Evolutionary conservation across 2,888 invertebrate species (phyloP).

Genomic region (Poecilus cupreus): DNA sequence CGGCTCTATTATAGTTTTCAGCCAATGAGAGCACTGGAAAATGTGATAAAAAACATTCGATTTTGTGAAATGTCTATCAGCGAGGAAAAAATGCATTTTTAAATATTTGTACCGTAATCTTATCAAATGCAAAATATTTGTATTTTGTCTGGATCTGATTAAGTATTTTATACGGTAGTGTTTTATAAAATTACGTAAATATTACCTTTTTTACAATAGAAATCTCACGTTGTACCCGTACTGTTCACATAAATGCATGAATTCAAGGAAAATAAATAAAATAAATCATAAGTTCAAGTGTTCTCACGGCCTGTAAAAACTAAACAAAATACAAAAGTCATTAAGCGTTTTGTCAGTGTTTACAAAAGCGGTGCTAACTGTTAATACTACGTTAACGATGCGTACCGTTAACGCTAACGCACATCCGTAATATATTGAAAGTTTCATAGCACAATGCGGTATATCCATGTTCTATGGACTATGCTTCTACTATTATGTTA

Average conservation of each 20-base stretch:
- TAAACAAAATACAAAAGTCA: conserved; percentile 20
- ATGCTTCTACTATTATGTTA: not conserved
- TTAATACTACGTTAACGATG: conserved; percentile 41
- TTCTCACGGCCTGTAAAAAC: conserved; percentile 23
- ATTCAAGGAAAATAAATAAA: conserved; percentile 3
- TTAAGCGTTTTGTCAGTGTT: conserved; percentile 34
- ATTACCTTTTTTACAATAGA: no score
- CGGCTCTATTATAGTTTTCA: not conserved
- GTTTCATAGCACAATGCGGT: not conserved
- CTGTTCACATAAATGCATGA: not conserved
- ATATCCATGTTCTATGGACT: not conserved
- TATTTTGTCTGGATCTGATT: conserved; percentile 4
- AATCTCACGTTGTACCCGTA: not conserved
- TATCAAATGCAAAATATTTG: conserved; percentile 11
- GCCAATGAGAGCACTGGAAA: not conserved
- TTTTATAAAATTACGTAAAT: no score
- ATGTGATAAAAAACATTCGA: not conserved
- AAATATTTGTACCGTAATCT: not conserved
- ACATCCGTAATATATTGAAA: conserved; percentile 31
- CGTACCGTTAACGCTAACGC: conserved; percentile 38
- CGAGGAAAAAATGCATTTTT: not conserved
- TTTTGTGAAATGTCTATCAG: not conserved
- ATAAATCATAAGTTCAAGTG: conserved; percentile 8
- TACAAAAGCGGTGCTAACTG: conserved; percentile 52
- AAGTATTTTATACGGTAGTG: not conserved